A percentile compares a stretch with the other conserved stretches of the same genome.
phyloP scores from a whole-genome alignment of 2,797 vertebrate genomes.

The Ciconia nigra region DNA sequence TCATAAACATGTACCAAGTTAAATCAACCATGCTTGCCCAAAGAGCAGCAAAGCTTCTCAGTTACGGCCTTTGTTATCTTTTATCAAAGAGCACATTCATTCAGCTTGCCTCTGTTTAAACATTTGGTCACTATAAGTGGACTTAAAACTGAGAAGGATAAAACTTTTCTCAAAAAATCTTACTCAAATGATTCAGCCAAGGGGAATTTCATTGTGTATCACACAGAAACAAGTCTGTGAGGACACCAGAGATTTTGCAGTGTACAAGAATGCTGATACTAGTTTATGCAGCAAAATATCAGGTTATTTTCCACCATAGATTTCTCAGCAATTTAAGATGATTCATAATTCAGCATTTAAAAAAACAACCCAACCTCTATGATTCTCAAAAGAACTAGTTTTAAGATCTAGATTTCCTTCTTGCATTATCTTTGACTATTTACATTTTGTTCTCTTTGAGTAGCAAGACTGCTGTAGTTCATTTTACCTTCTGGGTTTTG shows the following conservation, averaged over 20 bases:
- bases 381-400: not conserved
- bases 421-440: not conserved
- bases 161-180: conserved; percentile 45
- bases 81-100: conserved; percentile 67
- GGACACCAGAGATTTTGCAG: not conserved
- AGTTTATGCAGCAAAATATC: not conserved
- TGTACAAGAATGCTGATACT: not conserved
- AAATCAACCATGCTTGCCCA: conserved; percentile 19
- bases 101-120: conserved; percentile 36
- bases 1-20: conserved; percentile 43
- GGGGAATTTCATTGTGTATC: not conserved
- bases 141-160: conserved; percentile 58
- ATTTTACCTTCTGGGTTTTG: not conserved
- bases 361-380: not conserved
- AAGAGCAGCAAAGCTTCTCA: conserved; percentile 53
- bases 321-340: not conserved
- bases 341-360: not conserved
- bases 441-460: not conserved
- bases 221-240: not conserved
- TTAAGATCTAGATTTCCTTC: not conserved
- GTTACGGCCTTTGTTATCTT: conserved; percentile 52
- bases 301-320: not conserved
- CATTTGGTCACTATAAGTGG: conserved; percentile 49
- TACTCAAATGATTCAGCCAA: conserved; percentile 35
- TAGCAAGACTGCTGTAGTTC: not conserved